Conservation (phyloP, 2,113 vertebrate species). For the Planiliza haematocheilus region DNA sequence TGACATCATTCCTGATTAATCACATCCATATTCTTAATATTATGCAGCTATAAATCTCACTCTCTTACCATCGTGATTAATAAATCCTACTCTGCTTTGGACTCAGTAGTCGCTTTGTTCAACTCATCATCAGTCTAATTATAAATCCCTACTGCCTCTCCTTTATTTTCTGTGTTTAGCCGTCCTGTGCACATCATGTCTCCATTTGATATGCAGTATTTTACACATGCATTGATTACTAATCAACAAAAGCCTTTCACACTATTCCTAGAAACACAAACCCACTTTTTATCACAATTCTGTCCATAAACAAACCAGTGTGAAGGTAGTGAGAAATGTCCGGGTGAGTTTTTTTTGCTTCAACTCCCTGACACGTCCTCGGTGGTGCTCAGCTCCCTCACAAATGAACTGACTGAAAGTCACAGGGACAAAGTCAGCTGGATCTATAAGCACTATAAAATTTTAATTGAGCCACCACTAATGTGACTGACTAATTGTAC, state of each 20-base stretch:
- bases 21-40: constrained; percentile 8
- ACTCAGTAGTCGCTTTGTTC: neutral
- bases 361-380: neutral
- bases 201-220: neutral
- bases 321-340: too few relatives aligned
- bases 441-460: neutral
- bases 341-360: too few relatives aligned
- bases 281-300: neutral
- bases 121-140: constrained; percentile 12
- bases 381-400: neutral
- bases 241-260: neutral
- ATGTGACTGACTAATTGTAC: neutral
- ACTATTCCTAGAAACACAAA: neutral
- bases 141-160: too few relatives aligned
- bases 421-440: neutral
- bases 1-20: constrained; percentile 5
- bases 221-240: neutral
- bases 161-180: too few relatives aligned
- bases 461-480: neutral
- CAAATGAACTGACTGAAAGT: neutral
- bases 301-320: neutral
- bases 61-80: neutral
- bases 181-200: neutral
- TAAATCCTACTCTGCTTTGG: neutral
- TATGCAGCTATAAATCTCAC: neutral